These are phyloP conservation scores for Emydoidea blandingii DNA, from an alignment of 2,797 vertebrate genomes.

Conservation along the genomic window DNA sequence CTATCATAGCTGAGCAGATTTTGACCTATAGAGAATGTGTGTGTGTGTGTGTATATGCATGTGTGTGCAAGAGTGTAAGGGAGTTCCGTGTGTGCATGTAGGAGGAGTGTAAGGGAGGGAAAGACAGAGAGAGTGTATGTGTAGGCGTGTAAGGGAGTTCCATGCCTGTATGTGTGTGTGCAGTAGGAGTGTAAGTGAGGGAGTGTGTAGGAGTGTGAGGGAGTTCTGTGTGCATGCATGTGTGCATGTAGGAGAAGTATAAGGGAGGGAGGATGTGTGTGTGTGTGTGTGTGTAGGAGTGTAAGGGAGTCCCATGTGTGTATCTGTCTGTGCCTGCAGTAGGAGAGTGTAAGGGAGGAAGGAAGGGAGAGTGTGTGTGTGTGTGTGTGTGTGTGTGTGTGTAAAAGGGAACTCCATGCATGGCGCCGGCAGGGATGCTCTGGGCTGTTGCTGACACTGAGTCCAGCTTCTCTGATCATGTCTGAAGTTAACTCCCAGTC, in stretches of 20 bases:
- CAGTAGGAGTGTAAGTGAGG: no score
- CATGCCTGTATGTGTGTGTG: no score
- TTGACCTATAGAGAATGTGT: no score
- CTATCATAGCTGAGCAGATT: neutral
- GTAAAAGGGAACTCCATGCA: neutral
- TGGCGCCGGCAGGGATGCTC: neutral
- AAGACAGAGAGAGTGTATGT: no score
- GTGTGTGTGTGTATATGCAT: neutral
- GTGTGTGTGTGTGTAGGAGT: neutral
- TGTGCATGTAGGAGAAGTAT: no score
- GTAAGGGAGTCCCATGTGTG: no score
- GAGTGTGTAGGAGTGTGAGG: no score
- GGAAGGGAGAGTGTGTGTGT: neutral
- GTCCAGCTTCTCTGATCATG: neutral
- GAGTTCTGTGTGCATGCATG: no score
- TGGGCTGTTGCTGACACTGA: neutral
- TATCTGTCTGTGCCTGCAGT: no score
- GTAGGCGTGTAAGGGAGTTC: neutral
- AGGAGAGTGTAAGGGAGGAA: no score
- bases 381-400: neutral
- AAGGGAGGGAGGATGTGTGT: no score
- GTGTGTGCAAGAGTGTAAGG: neutral
- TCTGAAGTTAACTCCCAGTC: conserved; percentile 6
- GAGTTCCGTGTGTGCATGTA: neutral
- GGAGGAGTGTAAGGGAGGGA: neutral